Percentiles rank a stretch among this genome's conserved stretches.
These are phyloP conservation scores for Ophthalmolycus amberensis DNA, from an alignment of 2,113 vertebrate genomes.

Conservation along the genomic window DNA sequence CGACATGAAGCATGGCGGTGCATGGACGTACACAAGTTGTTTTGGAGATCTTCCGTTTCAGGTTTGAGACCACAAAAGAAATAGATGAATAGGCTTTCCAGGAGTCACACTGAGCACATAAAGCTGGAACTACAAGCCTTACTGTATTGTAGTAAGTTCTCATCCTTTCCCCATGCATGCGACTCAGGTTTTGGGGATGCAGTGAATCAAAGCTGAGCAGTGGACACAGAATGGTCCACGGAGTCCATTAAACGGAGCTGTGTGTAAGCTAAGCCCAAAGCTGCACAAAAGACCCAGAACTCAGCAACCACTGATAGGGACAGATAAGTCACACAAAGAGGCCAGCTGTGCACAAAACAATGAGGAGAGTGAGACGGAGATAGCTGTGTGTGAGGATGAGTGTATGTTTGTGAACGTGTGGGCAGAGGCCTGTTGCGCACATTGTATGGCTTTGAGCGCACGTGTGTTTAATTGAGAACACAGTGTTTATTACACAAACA, in stretches of 20 bases:
- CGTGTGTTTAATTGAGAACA: conserved; percentile 36
- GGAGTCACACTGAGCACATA: neutral
- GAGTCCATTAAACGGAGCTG: conserved; percentile 51
- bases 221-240: conserved; percentile 6
- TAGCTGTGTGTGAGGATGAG: conserved; percentile 45
- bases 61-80: neutral
- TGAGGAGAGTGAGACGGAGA: conserved; percentile 46
- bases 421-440: conserved; percentile 34
- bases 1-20: neutral
- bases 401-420: conserved; percentile 34
- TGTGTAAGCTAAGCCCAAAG: conserved; percentile 50
- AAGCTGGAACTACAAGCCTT: neutral
- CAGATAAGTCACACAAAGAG: conserved; percentile 80
- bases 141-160: conserved; percentile 11
- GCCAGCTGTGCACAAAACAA: conserved; percentile 78
- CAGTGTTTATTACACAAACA: neutral
- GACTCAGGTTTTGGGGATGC: conserved; percentile 32
- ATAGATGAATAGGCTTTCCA: neutral
- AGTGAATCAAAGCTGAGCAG: conserved; percentile 39
- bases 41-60: neutral
- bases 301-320: conserved; percentile 63
- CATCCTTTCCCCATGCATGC: conserved; percentile 13
- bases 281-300: conserved; percentile 57
- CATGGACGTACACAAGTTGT: neutral
- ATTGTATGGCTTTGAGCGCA: neutral